These are phyloP conservation scores for Tenrec ecaudatus DNA, from an alignment of 2,113 vertebrate genomes.

Conservation along the genomic window DNA sequence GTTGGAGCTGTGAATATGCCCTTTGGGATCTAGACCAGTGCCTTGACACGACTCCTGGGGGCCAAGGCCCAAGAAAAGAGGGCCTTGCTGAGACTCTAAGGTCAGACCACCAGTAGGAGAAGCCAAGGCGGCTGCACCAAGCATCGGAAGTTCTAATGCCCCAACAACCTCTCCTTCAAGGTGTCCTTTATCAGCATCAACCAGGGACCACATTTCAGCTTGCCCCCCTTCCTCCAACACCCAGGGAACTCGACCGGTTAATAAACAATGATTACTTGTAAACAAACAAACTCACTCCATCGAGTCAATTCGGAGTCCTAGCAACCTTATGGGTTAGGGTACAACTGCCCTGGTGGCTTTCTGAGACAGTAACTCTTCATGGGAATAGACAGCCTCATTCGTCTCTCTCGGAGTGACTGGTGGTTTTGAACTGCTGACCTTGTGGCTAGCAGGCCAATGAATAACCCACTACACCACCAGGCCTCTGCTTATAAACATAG, in stretches of 20 bases:
- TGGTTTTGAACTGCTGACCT: too few species aligned
- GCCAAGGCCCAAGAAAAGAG: too few species aligned
- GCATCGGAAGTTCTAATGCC: not conserved
- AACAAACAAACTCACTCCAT: too few species aligned
- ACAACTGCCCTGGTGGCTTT: too few species aligned
- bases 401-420: too few species aligned
- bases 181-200: not conserved
- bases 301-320: too few species aligned
- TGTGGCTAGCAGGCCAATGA: too few species aligned
- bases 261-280: not conserved
- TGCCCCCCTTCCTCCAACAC: not conserved
- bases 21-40: not conserved
- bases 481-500: not conserved
- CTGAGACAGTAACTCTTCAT: too few species aligned
- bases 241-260: not conserved
- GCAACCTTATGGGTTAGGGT: too few species aligned
- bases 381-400: too few species aligned
- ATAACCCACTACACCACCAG: too few species aligned
- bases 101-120: fast-evolving
- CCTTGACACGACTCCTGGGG: not conserved
- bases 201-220: not conserved
- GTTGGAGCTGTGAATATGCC: not conserved
- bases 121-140: not conserved
- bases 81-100: not conserved
- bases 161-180: not conserved